These are phyloP conservation scores for Bubo blakistoni DNA, from an alignment of 2,113 vertebrate species.

Conservation along the genomic window DNA sequence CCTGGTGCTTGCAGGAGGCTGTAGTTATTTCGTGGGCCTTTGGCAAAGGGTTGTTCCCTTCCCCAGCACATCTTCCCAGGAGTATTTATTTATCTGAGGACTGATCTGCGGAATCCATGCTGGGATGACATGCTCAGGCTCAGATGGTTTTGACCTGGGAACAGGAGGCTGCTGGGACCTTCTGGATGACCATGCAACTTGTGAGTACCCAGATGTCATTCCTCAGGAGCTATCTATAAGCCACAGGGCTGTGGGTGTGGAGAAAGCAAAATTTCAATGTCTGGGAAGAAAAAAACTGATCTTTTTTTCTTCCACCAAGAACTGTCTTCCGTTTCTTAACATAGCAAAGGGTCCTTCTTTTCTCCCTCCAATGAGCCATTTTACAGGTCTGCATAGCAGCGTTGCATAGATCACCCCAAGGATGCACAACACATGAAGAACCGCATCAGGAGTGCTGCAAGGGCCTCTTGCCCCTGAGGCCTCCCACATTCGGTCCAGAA, in stretches of 20 bases:
- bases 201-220: background rate
- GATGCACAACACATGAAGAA: accelerated
- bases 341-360: background rate
- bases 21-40: background rate
- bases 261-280: background rate
- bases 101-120: background rate
- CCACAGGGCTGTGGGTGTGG: background rate
- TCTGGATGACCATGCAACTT: background rate
- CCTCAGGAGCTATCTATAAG: background rate
- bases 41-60: accelerated
- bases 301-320: background rate
- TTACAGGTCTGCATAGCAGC: too few species aligned
- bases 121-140: background rate
- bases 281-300: background rate
- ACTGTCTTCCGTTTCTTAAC: background rate
- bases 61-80: background rate
- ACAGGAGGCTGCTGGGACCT: background rate
- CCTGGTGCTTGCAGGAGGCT: too few species aligned
- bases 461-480: accelerated
- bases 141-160: background rate
- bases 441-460: accelerated
- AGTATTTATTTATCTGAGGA: background rate
- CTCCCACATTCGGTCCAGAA: accelerated
- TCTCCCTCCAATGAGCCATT: accelerated
- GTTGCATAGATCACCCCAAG: background rate